Conservation (phyloP, 2,888 invertebrate genomes). For the Mactromeris polynyma region DNA sequence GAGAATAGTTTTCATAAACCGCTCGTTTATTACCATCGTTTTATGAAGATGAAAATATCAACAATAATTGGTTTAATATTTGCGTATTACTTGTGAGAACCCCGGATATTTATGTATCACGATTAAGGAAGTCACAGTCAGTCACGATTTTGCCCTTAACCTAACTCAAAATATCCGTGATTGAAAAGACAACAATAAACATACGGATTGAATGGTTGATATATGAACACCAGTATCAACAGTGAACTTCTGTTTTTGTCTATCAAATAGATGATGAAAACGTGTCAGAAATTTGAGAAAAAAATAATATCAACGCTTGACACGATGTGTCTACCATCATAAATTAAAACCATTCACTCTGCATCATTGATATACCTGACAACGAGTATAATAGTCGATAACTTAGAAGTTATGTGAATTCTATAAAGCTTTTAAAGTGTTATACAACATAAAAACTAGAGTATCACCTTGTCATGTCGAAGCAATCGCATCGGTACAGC, state of each 20-base stretch:
- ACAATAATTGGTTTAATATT: no score
- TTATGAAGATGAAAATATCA: no score
- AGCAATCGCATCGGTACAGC: constrained; percentile 74
- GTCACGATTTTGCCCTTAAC: neutral
- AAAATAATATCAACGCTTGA: neutral
- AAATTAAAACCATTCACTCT: neutral
- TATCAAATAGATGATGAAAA: neutral
- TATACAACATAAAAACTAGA: neutral
- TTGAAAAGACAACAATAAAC: neutral
- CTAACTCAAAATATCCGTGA: neutral
- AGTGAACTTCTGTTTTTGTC: neutral
- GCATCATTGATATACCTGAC: neutral
- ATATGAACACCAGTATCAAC: neutral
- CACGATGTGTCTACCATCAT: neutral
- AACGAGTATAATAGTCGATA: neutral
- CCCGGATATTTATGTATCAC: no score
- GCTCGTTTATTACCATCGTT: no score
- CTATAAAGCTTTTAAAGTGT: neutral
- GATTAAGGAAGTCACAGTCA: neutral
- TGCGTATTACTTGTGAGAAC: no score
- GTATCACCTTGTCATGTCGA: constrained; percentile 68
- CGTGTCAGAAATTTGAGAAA: neutral
- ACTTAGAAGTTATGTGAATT: neutral
- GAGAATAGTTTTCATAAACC: no score
- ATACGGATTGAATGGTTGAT: neutral